Evolutionary conservation across 2,888 invertebrate species (phyloP), one percentile per base, ranked within the genome.

Genomic region (Hyles lineata): DNA sequence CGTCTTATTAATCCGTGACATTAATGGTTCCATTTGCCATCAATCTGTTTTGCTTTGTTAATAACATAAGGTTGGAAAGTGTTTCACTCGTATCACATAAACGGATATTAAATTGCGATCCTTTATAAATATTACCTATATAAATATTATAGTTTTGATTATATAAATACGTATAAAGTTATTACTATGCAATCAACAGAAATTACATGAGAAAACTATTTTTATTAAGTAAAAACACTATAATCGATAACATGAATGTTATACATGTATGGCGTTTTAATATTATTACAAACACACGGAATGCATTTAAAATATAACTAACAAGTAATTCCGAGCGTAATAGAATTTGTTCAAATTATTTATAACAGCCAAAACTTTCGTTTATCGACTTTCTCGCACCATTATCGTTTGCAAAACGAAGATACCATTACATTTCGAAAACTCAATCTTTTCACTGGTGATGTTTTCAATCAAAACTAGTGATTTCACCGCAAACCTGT

Each of bases 361-460:
- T 67, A 50, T 67, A 67, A 67, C 67, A 67, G 23, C 50, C 67
- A 67, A 67, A 67, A 67, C 67, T 67, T 67, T 67, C 67, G 67
- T 50, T 67, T 25, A 43, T 67, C 67, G 21, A 67, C 67, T 67
- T 67, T 67, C 67, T 67, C 23, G 50, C 43, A 35, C 67, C 21
- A 50, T 67, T 67, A 67, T 67, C 67, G 67, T 67, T 67, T 67
- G 50, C 43, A 50, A 67, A 67, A 50, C 21, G 67, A 23, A 67
- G 67, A 67, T 67, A 50, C 67, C 43, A 67, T 67, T 67, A 43
- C 23, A 43, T 23, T 67, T 67, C 67, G 67, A 67, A 67, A 67
- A 63, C 11, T 63, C 63, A 11, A 67, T 67, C 67, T 43, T 67
- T 67, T 67, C 67, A 50, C 43, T 23, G 23, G 43, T 17, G 67